These are phyloP conservation scores for Thereva nobilitata DNA, from an alignment of 2,888 invertebrate genomes.

Conservation along the genomic window DNA sequence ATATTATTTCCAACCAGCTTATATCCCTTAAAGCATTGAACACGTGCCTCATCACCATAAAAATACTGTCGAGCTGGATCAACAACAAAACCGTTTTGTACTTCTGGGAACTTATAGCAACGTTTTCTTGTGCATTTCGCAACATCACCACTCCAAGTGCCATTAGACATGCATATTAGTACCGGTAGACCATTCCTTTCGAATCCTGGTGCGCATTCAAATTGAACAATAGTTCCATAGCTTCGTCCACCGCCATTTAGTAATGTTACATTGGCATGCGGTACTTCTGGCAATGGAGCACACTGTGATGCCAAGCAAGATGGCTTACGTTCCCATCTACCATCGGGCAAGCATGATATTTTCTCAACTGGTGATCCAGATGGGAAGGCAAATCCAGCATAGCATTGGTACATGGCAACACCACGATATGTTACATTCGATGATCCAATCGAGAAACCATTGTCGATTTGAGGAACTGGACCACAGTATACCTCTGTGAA, in stretches of 20 bases:
- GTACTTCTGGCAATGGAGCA: slow-evolving; percentile 81
- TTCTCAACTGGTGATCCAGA: slow-evolving; percentile 85
- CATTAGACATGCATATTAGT: slow-evolving; percentile 91
- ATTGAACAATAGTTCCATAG: slow-evolving; percentile 90
- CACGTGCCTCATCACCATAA: slow-evolving; percentile 87
- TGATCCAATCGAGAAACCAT: slow-evolving; percentile 94
- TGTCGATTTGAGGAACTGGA: slow-evolving; percentile 96
- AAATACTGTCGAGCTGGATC: slow-evolving; percentile 76
- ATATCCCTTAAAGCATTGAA: slow-evolving; percentile 89
- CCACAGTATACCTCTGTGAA: slow-evolving; percentile 87
- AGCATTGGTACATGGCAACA: slow-evolving; percentile 93
- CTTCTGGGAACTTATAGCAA: slow-evolving; percentile 69
- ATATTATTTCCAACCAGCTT: slow-evolving; percentile 83
- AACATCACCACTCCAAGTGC: slow-evolving; percentile 91
- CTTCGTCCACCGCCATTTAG: slow-evolving; percentile 89
- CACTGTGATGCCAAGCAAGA: slow-evolving; percentile 92
- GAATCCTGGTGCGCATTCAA: slow-evolving; percentile 90
- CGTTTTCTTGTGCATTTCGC: slow-evolving; percentile 77
- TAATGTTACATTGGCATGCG: slow-evolving; percentile 83
- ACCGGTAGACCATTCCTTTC: slow-evolving; percentile 87
- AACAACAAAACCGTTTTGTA: slow-evolving; percentile 85
- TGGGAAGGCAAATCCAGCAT: slow-evolving; percentile 93
- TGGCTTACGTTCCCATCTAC: slow-evolving; percentile 90
- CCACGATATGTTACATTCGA: slow-evolving; percentile 94
- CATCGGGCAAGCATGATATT: slow-evolving; percentile 87